These are phyloP conservation scores for Hirudinaria manillensis DNA, from an alignment of 2,888 invertebrate genomes.

Conservation along the genomic window DNA sequence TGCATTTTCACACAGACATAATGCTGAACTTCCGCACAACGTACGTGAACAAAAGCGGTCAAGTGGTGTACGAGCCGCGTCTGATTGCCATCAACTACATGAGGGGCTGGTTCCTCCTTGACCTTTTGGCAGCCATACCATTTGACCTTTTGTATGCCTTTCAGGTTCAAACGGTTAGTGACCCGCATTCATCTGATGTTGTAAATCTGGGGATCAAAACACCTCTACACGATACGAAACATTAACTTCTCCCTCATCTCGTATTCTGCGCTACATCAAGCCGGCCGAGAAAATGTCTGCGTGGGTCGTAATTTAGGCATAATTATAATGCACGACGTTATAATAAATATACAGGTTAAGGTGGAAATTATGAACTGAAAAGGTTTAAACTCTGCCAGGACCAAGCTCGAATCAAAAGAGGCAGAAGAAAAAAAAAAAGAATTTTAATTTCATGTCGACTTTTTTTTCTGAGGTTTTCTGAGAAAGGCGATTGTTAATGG, in stretches of 20 bases:
- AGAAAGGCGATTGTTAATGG: no score
- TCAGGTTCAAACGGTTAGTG: conserved; percentile 50
- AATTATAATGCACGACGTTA: no score
- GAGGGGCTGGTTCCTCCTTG: conserved; percentile 86
- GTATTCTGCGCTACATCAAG: not conserved
- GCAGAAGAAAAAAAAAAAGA: not conserved
- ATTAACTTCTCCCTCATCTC: not conserved
- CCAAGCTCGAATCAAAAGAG: not conserved
- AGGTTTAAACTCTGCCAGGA: no score
- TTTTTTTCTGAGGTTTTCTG: no score
- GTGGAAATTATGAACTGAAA: no score
- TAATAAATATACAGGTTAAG: no score
- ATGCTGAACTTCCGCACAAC: conserved; percentile 91
- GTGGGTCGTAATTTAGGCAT: no score
- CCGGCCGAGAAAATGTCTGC: not conserved
- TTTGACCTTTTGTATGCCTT: conserved; percentile 76
- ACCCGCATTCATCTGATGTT: not conserved
- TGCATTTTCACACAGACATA: no score
- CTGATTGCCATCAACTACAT: conserved; percentile 87
- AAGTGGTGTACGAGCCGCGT: conserved; percentile 85
- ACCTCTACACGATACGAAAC: not conserved
- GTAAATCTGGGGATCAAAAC: not conserved
- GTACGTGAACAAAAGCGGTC: conserved; percentile 87
- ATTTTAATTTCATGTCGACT: no score
- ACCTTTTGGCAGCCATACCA: conserved; percentile 88